Evolutionary conservation across 2,797 vertebrate species (phyloP).

Genomic region (Trematomus bernacchii): DNA sequence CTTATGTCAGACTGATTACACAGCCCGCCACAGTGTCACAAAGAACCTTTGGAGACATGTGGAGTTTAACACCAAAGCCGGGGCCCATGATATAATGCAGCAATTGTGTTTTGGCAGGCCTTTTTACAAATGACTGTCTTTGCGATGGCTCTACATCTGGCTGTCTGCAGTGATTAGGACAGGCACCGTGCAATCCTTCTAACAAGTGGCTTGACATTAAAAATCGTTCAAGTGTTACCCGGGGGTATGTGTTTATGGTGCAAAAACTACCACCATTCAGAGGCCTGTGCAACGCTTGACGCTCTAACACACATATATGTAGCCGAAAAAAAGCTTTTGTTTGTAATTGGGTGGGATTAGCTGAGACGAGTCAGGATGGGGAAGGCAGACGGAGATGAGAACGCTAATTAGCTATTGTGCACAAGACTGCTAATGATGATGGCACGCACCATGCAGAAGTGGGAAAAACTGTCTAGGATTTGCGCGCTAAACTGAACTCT

Average conservation of each 20-base stretch:
- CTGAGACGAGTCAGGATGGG: constrained; percentile 69
- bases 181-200: constrained; percentile 63
- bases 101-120: constrained; percentile 69
- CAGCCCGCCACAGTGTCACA: constrained; percentile 68
- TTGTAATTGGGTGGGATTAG: constrained; percentile 83
- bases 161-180: constrained; percentile 70
- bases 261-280: constrained; percentile 47
- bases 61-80: constrained; percentile 72
- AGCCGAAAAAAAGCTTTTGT: constrained; percentile 64
- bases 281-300: constrained; percentile 26
- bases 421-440: constrained; percentile 77
- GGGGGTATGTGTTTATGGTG: constrained; percentile 53
- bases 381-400: constrained; percentile 80
- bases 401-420: constrained; percentile 83
- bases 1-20: constrained; percentile 76
- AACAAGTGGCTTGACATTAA: constrained; percentile 72
- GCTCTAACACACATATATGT: constrained; percentile 38
- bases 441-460: constrained; percentile 59
- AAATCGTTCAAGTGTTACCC: constrained; percentile 73
- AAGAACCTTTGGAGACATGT: constrained; percentile 67
- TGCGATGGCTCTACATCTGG: constrained; percentile 44
- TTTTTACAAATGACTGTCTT: constrained; percentile 67
- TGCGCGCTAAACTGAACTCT: constrained; percentile 46
- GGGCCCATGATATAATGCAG: constrained; percentile 73
- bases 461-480: constrained; percentile 53